phyloP scores from a whole-genome alignment of 1,140 invertebrate genomes.

The Lepidurus apus region DNA sequence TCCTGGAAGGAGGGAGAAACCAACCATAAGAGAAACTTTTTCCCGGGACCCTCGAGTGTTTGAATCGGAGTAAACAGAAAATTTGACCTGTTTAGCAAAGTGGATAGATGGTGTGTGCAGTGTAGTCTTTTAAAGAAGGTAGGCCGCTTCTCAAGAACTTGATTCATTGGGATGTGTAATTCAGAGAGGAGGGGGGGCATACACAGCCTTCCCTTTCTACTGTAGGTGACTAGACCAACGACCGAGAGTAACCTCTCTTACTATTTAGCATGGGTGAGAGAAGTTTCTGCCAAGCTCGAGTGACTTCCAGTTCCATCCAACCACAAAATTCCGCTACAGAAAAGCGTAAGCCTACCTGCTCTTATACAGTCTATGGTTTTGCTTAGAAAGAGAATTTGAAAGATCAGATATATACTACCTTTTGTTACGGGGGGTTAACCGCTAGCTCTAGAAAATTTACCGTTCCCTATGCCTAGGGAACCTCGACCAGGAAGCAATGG shows the following conservation, averaged over 20 bases:
- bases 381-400: neutral
- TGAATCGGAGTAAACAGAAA: no score
- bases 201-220: neutral
- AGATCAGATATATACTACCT: neutral
- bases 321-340: neutral
- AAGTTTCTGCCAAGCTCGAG: neutral
- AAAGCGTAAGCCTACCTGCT: conserved; percentile 6
- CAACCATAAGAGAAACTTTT: neutral
- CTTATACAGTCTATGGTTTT: neutral
- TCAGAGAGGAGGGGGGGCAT: neutral
- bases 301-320: neutral
- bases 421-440: neutral
- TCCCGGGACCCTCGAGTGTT: neutral
- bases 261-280: conserved; percentile 12
- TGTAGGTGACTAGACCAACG: conserved; percentile 21
- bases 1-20: neutral
- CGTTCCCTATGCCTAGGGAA: neutral
- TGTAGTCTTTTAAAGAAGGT: no score
- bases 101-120: no score
- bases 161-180: neutral
- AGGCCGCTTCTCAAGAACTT: no score
- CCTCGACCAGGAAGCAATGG: neutral
- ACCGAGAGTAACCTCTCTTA: conserved; percentile 9
- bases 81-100: no score
- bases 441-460: conserved; percentile 3